Evolutionary conservation across 1,140 invertebrate genomes (phyloP).

Genomic region (Papilio xuthus): DNA sequence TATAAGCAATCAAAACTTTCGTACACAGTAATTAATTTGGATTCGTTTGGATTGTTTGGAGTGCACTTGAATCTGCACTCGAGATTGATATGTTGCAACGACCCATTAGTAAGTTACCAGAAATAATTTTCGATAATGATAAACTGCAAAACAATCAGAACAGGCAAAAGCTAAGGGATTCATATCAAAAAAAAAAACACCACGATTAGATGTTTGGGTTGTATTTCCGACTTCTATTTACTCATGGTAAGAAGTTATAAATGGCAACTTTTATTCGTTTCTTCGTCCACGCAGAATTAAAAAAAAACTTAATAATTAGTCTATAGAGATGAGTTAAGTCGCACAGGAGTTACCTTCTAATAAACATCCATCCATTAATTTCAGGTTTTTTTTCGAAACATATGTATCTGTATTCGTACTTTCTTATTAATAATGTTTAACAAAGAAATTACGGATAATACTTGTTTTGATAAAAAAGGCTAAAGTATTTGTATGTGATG

Average conservation of each 20-base stretch:
- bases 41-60: constrained; percentile 3
- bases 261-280: too few relatives aligned
- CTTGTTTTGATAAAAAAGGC: constrained; percentile 15
- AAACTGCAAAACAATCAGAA: constrained; percentile 13
- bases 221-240: neutral
- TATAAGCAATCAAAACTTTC: neutral
- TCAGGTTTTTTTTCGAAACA: too few relatives aligned
- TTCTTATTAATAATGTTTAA: neutral
- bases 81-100: constrained; percentile 30
- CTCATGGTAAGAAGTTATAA: neutral
- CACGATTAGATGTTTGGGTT: neutral
- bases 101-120: constrained; percentile 34
- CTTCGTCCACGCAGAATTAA: too few relatives aligned
- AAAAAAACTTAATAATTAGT: too few relatives aligned
- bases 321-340: too few relatives aligned
- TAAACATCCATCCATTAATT: too few relatives aligned
- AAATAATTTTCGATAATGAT: constrained; percentile 27
- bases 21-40: constrained; percentile 28
- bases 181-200: neutral
- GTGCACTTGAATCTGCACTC: constrained; percentile 25
- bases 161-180: neutral
- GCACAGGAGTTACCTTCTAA: too few relatives aligned
- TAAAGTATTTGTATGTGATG: neutral
- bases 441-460: neutral
- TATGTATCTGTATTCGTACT: too few relatives aligned